Conservation (phyloP, 2,797 vertebrate species). For the Ateles fusciceps region DNA sequence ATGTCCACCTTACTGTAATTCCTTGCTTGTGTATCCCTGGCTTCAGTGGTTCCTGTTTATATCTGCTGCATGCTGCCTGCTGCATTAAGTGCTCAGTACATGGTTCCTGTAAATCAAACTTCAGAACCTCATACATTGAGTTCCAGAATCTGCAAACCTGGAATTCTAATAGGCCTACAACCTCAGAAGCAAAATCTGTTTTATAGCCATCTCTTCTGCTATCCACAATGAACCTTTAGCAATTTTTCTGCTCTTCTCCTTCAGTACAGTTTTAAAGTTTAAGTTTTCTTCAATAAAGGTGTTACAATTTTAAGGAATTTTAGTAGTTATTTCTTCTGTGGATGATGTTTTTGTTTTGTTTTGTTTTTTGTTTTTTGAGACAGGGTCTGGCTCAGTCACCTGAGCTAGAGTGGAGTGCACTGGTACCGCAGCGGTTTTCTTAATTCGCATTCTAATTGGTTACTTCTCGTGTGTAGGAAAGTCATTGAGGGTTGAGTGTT, state of each 20-base stretch:
- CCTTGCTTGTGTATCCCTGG: background rate
- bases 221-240: background rate
- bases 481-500: background rate
- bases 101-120: background rate
- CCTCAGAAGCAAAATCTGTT: background rate
- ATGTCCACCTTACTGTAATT: no score
- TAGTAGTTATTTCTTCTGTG: background rate
- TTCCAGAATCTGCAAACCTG: background rate
- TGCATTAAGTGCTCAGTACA: background rate
- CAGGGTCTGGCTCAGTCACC: background rate
- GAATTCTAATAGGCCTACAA: background rate
- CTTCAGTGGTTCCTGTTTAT: background rate
- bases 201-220: background rate
- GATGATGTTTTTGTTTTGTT: no score
- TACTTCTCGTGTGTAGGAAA: background rate
- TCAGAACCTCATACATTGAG: background rate
- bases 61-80: background rate
- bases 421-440: background rate
- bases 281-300: background rate
- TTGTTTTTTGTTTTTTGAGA: background rate
- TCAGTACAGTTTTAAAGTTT: background rate
- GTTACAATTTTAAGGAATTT: background rate
- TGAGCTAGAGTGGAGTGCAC: background rate
- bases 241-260: background rate
- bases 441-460: background rate